Evolutionary conservation across 2,113 vertebrate genomes (phyloP).

Genomic region (Leucopternis melanops): DNA sequence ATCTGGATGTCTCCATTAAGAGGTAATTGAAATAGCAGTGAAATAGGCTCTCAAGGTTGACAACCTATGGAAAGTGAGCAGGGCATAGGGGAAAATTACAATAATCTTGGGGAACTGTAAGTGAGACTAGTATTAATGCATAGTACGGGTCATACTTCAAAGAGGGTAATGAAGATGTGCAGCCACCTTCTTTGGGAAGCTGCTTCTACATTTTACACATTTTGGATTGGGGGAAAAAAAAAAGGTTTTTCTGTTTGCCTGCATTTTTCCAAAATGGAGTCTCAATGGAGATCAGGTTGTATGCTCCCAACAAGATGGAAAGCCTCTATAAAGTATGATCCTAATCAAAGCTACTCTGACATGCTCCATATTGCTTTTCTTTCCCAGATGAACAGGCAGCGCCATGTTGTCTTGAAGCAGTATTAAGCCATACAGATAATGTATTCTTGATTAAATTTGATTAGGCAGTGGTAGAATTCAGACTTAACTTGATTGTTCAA

Average conservation of each 20-base stretch:
- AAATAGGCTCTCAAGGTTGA: not conserved
- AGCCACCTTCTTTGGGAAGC: not conserved
- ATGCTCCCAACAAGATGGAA: not conserved
- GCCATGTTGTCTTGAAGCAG: not conserved
- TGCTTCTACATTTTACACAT: not conserved
- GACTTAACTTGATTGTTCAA: not conserved
- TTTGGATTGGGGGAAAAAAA: not conserved
- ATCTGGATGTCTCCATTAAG: conserved; percentile 98
- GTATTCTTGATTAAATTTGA: not conserved
- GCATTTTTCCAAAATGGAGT: not conserved
- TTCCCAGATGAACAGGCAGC: not conserved
- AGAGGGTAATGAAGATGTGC: not conserved
- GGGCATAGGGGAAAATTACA: not conserved
- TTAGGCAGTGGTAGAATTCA: not conserved
- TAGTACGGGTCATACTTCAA: not conserved
- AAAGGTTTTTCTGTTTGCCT: not conserved
- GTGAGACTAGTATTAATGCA: not conserved
- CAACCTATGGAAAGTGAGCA: not conserved
- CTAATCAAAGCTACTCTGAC: not conserved
- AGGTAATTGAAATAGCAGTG: conserved; percentile 70
- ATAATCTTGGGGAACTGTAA: not conserved
- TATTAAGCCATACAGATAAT: not conserved
- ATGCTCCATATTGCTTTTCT: not conserved
- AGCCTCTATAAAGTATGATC: not conserved
- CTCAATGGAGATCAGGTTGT: not conserved